Evolutionary conservation across 2,888 invertebrate genomes (phyloP).

Genomic region (Hanleya hanleyi): DNA sequence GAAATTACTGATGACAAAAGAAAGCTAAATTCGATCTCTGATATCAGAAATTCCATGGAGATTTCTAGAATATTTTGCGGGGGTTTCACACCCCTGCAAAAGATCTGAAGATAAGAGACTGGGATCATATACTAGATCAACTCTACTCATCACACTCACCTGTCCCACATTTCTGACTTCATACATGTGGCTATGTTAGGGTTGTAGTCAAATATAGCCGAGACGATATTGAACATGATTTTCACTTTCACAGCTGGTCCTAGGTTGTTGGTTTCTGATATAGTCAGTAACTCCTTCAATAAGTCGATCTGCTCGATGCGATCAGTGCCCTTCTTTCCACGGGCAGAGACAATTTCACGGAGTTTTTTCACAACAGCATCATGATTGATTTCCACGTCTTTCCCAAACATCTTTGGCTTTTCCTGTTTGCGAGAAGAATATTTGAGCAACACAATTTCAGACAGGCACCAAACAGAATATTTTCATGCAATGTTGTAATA

Average conservation of each 20-base stretch:
- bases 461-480: background rate
- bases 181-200: slow-evolving; percentile 95
- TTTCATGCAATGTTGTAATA: no score
- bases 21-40: no score
- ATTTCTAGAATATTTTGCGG: no score
- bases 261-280: slow-evolving; percentile 89
- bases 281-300: slow-evolving; percentile 89
- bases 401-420: slow-evolving; percentile 96
- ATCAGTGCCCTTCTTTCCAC: slow-evolving; percentile 95
- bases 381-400: slow-evolving; percentile 98
- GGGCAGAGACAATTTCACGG: slow-evolving; percentile 92
- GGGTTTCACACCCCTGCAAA: no score
- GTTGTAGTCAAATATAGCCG: slow-evolving; percentile 98
- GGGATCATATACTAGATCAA: no score
- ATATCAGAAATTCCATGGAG: no score
- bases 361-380: slow-evolving; percentile 94
- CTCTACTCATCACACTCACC: no score
- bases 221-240: slow-evolving; percentile 89
- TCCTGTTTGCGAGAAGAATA: slow-evolving; percentile 75
- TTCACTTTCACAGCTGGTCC: slow-evolving; percentile 88
- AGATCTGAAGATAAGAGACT: no score
- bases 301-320: slow-evolving; percentile 96
- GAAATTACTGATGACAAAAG: no score
- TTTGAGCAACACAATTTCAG: background rate
- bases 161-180: slow-evolving; percentile 96